Conservation (phyloP, 2,113 vertebrate species). For the Pristiophorus japonicus region DNA sequence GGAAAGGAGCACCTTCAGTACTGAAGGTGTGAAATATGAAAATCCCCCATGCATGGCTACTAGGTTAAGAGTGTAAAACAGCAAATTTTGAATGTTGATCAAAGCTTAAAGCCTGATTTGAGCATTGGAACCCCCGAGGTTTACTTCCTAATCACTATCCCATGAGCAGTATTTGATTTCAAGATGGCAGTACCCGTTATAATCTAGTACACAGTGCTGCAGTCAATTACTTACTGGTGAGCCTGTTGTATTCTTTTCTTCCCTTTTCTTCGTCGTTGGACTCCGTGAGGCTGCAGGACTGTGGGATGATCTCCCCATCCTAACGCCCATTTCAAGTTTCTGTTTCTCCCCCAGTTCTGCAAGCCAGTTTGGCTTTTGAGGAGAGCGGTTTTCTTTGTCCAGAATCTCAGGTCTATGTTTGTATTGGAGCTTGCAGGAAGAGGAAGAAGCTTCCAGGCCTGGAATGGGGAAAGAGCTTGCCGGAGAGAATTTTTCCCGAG, state of each 20-base stretch:
- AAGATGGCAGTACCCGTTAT: not conserved
- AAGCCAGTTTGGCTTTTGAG: slow-evolving; percentile 72
- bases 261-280: slow-evolving; percentile 58
- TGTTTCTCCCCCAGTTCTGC: slow-evolving; percentile 71
- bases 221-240: slow-evolving; percentile 52
- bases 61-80: not conserved
- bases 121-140: not conserved
- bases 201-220: not conserved
- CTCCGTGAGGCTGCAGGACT: slow-evolving; percentile 49
- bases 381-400: slow-evolving; percentile 81
- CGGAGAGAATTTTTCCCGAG: slow-evolving; percentile 43
- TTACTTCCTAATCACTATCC: not conserved
- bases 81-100: not conserved
- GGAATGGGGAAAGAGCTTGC: slow-evolving; percentile 42
- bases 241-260: slow-evolving; percentile 48
- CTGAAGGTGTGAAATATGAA: not conserved
- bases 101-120: not conserved
- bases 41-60: not conserved
- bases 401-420: slow-evolving; percentile 44
- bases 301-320: slow-evolving; percentile 36
- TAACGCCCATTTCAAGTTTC: slow-evolving; percentile 54
- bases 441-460: slow-evolving; percentile 40
- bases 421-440: slow-evolving; percentile 43
- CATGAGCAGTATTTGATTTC: not conserved
- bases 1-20: not conserved